Conservation (phyloP, 2,113 vertebrate genomes). For the Triplophysa rosa region DNA sequence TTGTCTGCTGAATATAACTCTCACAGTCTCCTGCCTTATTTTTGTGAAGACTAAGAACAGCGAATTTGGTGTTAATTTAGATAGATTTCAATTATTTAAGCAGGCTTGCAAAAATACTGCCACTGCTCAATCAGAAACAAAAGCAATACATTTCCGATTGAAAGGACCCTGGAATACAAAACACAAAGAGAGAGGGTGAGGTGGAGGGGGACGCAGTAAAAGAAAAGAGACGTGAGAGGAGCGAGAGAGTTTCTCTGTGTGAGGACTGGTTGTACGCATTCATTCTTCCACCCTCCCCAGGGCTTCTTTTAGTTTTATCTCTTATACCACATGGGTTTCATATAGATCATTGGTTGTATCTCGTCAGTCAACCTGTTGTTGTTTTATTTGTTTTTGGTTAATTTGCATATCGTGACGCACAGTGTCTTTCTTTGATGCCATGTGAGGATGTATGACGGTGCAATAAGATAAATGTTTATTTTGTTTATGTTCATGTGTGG, state of each 20-base stretch:
- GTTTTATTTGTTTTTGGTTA: background rate
- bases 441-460: too few relatives aligned
- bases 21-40: too few relatives aligned
- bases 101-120: too few relatives aligned
- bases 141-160: too few relatives aligned
- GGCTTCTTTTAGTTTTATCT: constrained; percentile 27
- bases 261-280: constrained; percentile 5
- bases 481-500: too few relatives aligned
- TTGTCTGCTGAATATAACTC: too few relatives aligned
- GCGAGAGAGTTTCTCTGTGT: background rate
- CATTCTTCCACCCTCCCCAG: background rate
- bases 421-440: background rate
- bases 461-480: too few relatives aligned
- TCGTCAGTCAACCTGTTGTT: constrained; percentile 16
- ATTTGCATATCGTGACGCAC: background rate
- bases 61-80: too few relatives aligned
- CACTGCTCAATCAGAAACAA: too few relatives aligned
- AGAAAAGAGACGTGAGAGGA: constrained; percentile 9
- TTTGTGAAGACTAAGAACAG: too few relatives aligned
- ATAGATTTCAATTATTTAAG: too few relatives aligned
- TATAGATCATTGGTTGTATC: background rate
- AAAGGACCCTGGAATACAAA: constrained; percentile 62
- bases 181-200: constrained; percentile 42
- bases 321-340: background rate
- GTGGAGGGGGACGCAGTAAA: background rate